Percentiles rank a stretch among this genome's conserved stretches.
Evolutionary conservation across 2,113 vertebrate genomes (phyloP).

Genomic region (Cathartes aura): DNA sequence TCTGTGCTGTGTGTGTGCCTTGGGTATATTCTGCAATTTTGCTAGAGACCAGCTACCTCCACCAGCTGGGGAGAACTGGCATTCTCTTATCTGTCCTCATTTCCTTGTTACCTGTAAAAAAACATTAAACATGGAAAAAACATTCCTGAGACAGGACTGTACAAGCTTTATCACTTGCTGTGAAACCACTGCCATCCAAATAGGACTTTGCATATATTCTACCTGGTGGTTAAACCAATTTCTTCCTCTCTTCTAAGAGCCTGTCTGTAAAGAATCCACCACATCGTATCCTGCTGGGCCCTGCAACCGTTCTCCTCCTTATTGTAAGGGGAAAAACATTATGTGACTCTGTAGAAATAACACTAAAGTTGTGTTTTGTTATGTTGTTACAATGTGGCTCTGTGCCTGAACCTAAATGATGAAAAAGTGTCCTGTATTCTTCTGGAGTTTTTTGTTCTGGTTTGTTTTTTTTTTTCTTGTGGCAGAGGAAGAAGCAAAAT

Average conservation of each 20-base stretch:
- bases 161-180: background rate
- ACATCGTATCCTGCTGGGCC: background rate
- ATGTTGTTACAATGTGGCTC: background rate
- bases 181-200: background rate
- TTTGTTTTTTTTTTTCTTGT: background rate
- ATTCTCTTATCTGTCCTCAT: background rate
- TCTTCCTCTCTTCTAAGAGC: background rate
- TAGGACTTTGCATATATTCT: background rate
- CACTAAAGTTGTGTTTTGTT: background rate
- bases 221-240: background rate
- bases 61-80: background rate
- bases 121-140: background rate
- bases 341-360: background rate
- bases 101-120: background rate
- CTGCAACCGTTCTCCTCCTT: background rate
- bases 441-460: background rate
- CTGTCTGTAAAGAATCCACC: background rate
- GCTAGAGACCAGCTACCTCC: background rate
- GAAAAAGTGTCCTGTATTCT: background rate
- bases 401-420: background rate
- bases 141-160: background rate
- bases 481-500: background rate
- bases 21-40: background rate
- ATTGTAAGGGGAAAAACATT: accelerated
- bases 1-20: background rate